These are phyloP conservation scores for Agapornis canus DNA, from an alignment of 2,797 vertebrate genomes.

Conservation along the genomic window DNA sequence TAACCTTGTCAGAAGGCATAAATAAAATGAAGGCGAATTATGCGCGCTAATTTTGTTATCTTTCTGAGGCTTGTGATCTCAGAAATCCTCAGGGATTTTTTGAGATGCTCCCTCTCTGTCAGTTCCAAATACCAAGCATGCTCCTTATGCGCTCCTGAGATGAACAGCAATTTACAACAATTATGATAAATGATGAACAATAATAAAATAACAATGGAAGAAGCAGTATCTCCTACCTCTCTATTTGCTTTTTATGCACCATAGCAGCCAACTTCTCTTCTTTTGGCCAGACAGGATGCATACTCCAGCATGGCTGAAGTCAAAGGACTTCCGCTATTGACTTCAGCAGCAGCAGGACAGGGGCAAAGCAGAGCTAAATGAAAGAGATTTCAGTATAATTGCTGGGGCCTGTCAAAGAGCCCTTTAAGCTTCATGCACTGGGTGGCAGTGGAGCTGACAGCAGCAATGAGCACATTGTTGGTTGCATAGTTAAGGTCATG, in stretches of 20 bases:
- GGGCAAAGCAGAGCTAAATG: background rate
- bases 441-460: background rate
- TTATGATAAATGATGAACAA: background rate
- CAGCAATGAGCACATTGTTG: background rate
- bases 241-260: background rate
- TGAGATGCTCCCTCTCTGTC: background rate
- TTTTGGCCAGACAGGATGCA: background rate
- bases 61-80: constrained; percentile 5
- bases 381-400: background rate
- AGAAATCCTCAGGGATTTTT: background rate
- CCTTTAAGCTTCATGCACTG: background rate
- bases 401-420: background rate
- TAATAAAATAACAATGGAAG: background rate
- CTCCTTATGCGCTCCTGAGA: background rate
- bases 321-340: background rate
- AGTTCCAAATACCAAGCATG: background rate
- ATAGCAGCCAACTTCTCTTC: background rate
- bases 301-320: background rate
- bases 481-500: fast-evolving
- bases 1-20: background rate
- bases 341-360: background rate
- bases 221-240: background rate
- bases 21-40: constrained; percentile 21
- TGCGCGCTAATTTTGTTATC: constrained; percentile 8
- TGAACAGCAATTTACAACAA: background rate